Base-by-base conservation (phyloP, 1,140 invertebrate species). In the Drosophila ercepeae region DNA sequence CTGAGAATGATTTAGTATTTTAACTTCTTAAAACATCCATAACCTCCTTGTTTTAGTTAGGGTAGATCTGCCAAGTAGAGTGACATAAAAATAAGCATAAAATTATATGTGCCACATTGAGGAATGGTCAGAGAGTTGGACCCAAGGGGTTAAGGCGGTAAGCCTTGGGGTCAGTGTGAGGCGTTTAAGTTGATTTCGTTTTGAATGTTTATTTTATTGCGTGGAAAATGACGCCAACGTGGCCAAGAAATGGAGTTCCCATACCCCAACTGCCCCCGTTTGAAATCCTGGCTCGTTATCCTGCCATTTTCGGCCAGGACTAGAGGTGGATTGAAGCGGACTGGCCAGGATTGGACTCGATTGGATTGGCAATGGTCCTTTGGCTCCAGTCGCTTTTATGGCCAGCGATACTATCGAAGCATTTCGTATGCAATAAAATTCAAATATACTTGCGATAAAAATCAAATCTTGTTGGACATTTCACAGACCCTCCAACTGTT, bases 161-260 rank as follows among this genome's bases (percentile, higher is more conserved):
- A 45, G 32, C 13, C 41, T n/a, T 11, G 39, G 14, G 46, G 39
- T 57, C 61, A 59, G 52, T 27, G 52, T 71, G 58, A 64, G 71
- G 60, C 88, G 69, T 90, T 90, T 90, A 90, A 75, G 60, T 89
- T 90, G 86, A 90, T 89, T 88, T 89, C 86, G 71, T 77, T 89
- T 89, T 90, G 76, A 90, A 90, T 90, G 86, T 73, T 89, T 88
- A 89, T 89, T 90, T 90, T 90, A 90, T 89, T 88, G 88, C 88
- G 81, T 83, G 82, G 88, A 89, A 90, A 90, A 90, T 88, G 88
- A 89, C 88, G 88, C 88, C 88, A 90, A 89, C 78, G 78, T 90
- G 88, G 88, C 88, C 88, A 83, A 88, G 74, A 81, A 88, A 84
- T 79, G 84, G 75, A 76, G 29, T 32, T 32, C 29, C 7, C 27